phyloP scores from a whole-genome alignment of 2,113 vertebrate species.

The Rattus norvegicus region GRCr8 NC_086026.1:100506001-100506500 shows the following conservation, averaged over 20 bases:
- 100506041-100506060: too few relatives aligned
- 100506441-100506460: slow-evolving; percentile 82
- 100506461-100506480: slow-evolving; percentile 82
- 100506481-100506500: slow-evolving; percentile 75
- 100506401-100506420: slow-evolving; percentile 84
- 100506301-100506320: slow-evolving; percentile 81
- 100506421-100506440: slow-evolving; percentile 76
- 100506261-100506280: slow-evolving; percentile 74
- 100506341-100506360: slow-evolving; percentile 75
- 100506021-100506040: too few relatives aligned
- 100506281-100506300: slow-evolving; percentile 80
- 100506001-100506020: too few relatives aligned
- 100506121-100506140: slow-evolving; percentile 77
- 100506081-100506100: slow-evolving; percentile 78
- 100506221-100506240: not conserved
- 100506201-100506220: not conserved
- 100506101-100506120: slow-evolving; percentile 78
- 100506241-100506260: slow-evolving; percentile 83
- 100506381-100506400: slow-evolving; percentile 82
- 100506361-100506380: slow-evolving; percentile 81
- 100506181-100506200: slow-evolving; percentile 78
- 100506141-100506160: slow-evolving; percentile 71
- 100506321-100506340: slow-evolving; percentile 72
- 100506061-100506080: slow-evolving; percentile 65
- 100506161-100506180: slow-evolving; percentile 80